phyloP scores from a whole-genome alignment of 2,797 vertebrate genomes.

The Austrolebias charrua region DNA sequence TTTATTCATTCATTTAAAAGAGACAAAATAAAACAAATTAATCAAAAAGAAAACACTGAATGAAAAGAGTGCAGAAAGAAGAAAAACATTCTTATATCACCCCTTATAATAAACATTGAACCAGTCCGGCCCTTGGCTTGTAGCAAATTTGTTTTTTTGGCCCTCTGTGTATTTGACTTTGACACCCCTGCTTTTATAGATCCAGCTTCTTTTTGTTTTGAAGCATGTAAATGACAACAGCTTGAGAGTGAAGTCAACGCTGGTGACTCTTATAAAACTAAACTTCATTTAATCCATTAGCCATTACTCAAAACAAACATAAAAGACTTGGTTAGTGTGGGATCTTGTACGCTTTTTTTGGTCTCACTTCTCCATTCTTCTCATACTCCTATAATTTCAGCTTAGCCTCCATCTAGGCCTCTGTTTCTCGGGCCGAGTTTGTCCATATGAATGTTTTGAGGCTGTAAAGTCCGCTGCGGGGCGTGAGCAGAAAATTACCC shows the following conservation, averaged over 20 bases:
- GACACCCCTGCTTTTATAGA: no score
- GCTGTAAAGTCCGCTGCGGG: slow-evolving; percentile 45
- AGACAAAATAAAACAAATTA: no score
- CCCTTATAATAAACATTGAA: no score
- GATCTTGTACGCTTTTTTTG: slow-evolving; percentile 15
- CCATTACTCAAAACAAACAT: slow-evolving; percentile 6
- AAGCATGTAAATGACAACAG: slow-evolving; percentile 2
- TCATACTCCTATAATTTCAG: background rate
- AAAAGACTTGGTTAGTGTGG: background rate
- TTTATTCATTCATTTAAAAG: no score
- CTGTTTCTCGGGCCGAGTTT: slow-evolving; percentile 15
- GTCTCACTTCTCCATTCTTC: slow-evolving; percentile 1
- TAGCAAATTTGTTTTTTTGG: no score
- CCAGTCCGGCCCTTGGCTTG: no score
- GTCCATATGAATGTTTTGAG: slow-evolving; percentile 33
- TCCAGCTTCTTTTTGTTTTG: slow-evolving; percentile 4
- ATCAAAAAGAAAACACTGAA: no score
- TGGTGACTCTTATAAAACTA: slow-evolving; percentile 5
- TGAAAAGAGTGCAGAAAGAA: no score
- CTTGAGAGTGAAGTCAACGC: background rate
- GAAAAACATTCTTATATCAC: no score
- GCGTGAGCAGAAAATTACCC: slow-evolving; percentile 57
- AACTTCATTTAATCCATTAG: slow-evolving; percentile 4
- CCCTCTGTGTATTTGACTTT: no score
- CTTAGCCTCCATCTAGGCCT: background rate